These are phyloP conservation scores for Valencia hispanica DNA, from an alignment of 2,797 vertebrate species.

Conservation along the genomic window DNA sequence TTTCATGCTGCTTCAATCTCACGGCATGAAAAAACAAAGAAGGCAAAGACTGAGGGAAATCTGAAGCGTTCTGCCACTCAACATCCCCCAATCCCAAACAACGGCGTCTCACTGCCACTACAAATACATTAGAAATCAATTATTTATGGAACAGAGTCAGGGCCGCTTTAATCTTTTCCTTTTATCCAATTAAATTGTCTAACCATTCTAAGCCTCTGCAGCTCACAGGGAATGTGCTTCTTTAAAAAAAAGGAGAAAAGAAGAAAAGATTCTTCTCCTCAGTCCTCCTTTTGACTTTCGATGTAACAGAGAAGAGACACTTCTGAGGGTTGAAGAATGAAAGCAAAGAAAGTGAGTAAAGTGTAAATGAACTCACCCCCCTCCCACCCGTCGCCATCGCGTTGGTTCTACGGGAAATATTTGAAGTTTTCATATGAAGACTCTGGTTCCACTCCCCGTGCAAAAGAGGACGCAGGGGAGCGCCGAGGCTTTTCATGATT, in stretches of 20 bases:
- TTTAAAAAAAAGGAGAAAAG: conserved; percentile 68
- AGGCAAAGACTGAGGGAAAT: conserved; percentile 79
- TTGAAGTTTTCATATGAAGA: conserved; percentile 83
- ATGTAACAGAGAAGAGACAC: conserved; percentile 78
- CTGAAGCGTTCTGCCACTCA: conserved; percentile 82
- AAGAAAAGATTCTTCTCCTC: conserved; percentile 70
- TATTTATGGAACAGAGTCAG: conserved; percentile 85
- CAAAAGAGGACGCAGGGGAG: conserved; percentile 75
- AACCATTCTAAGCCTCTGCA: conserved; percentile 79
- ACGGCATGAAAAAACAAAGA: conserved; percentile 80
- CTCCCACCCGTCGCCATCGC: conserved; percentile 68
- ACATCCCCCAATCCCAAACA: conserved; percentile 81
- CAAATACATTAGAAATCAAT: conserved; percentile 87
- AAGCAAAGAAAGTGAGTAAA: conserved; percentile 81
- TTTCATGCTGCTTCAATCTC: conserved; percentile 82
- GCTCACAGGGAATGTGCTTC: conserved; percentile 76
- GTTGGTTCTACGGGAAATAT: conserved; percentile 83
- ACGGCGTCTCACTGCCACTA: conserved; percentile 80
- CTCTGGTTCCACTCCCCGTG: conserved; percentile 72
- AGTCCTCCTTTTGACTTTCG: conserved; percentile 78
- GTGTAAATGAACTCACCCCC: conserved; percentile 82
- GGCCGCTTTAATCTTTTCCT: conserved; percentile 86
- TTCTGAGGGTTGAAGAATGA: conserved; percentile 79
- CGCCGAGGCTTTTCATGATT: conserved; percentile 76
- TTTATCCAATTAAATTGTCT: conserved; percentile 88